phyloP scores from a whole-genome alignment of 2,113 vertebrate genomes.

The Menura novaehollandiae region DNA sequence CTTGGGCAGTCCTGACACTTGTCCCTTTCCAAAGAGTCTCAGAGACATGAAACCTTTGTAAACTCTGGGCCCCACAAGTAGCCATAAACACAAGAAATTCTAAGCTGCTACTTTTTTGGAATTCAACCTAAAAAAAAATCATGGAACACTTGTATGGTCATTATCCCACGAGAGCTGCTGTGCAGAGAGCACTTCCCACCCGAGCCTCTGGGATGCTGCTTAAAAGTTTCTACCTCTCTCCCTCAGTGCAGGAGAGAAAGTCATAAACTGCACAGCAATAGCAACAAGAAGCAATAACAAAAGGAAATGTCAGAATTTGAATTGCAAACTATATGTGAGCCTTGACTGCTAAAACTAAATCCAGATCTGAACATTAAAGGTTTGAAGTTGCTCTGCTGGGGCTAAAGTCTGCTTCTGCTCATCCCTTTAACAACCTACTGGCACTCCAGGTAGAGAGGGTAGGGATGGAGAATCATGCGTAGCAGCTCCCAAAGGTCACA shows the following conservation, averaged over 20 bases:
- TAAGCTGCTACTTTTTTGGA: neutral
- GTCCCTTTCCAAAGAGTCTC: neutral
- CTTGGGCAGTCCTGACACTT: neutral
- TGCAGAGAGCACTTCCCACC: neutral
- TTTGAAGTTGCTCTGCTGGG: neutral
- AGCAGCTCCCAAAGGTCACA: neutral
- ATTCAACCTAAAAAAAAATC: neutral
- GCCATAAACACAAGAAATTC: neutral
- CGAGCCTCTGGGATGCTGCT: neutral
- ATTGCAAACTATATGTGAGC: neutral
- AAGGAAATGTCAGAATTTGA: conserved; percentile 23
- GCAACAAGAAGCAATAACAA: neutral
- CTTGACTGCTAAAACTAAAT: neutral
- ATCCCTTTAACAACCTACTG: neutral
- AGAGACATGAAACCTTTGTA: neutral
- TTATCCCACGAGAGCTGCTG: neutral
- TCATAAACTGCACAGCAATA: neutral
- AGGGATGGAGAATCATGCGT: neutral
- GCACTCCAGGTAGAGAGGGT: neutral
- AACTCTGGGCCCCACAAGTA: neutral
- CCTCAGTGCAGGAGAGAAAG: neutral
- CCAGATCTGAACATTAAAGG: neutral
- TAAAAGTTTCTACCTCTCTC: neutral
- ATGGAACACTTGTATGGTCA: no score
- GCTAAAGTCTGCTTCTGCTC: neutral